Conservation (phyloP, 2,888 invertebrate genomes). For the Ptilodon capucinus region DNA sequence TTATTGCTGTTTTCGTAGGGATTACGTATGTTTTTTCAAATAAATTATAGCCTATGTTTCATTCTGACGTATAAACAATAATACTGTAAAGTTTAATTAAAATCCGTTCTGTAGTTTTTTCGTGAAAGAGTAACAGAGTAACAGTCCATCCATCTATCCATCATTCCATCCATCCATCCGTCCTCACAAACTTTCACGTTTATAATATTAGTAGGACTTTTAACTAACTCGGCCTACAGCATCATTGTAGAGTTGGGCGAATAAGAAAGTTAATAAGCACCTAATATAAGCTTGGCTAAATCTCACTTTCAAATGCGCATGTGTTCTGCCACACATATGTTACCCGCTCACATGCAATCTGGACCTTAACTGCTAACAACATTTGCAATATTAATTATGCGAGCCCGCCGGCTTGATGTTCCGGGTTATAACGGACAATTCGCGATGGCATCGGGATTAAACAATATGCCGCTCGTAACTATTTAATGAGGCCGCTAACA, state of each 20-base stretch:
- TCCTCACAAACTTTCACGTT: too few relatives aligned
- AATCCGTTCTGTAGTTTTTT: too few relatives aligned
- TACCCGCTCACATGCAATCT: constrained; percentile 38
- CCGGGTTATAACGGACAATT: constrained; percentile 65
- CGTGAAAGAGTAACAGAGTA: too few relatives aligned
- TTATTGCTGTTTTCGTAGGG: too few relatives aligned
- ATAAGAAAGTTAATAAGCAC: not conserved
- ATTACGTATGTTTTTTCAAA: too few relatives aligned
- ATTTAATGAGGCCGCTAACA: constrained; percentile 58
- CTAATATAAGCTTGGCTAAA: not conserved
- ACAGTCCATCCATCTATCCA: too few relatives aligned
- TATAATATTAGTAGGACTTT: too few relatives aligned
- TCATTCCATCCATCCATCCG: too few relatives aligned
- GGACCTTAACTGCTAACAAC: constrained; percentile 70
- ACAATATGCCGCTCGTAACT: constrained; percentile 62
- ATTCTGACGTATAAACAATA: too few relatives aligned
- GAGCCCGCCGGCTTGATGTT: constrained; percentile 56
- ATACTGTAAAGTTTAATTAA: too few relatives aligned
- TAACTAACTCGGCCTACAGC: too few relatives aligned
- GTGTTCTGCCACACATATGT: constrained; percentile 7
- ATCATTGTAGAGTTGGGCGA: not conserved
- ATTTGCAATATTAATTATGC: constrained; percentile 80
- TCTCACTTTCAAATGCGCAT: constrained; percentile 2
- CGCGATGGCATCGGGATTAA: constrained; percentile 60
- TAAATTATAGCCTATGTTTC: too few relatives aligned